phyloP scores from a whole-genome alignment of 2,797 vertebrate species.

The Eulemur albifrons region DNA sequence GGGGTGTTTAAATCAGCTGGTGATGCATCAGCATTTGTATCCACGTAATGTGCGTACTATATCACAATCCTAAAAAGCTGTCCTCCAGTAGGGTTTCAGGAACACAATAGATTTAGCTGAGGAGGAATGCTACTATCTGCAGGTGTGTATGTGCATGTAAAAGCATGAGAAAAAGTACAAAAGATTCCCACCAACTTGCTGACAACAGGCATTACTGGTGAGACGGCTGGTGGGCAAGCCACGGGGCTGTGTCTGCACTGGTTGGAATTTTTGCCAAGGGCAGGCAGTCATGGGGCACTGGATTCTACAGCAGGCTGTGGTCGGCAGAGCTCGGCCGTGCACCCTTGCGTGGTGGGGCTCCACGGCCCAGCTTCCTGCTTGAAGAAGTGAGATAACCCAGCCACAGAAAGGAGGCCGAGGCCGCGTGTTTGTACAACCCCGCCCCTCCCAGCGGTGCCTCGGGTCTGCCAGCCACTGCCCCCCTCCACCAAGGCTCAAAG shows the following conservation, averaged over 20 bases:
- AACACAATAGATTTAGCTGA: background rate
- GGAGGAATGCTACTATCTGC: background rate
- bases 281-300: background rate
- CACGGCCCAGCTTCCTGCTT: conserved; percentile 16
- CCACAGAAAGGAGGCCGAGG: background rate
- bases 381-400: conserved; percentile 37
- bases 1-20: background rate
- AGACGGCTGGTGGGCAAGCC: fast-evolving
- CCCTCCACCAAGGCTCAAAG: background rate
- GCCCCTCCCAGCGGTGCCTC: background rate
- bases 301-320: background rate
- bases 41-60: fast-evolving
- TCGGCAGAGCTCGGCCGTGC: background rate
- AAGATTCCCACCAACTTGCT: background rate
- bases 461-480: background rate
- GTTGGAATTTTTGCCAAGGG: background rate
- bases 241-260: fast-evolving
- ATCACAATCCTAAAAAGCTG: background rate
- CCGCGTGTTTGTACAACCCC: background rate
- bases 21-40: background rate
- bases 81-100: background rate
- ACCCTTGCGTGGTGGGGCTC: background rate
- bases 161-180: background rate
- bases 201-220: background rate
- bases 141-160: background rate